Conservation (phyloP, 2,113 vertebrate species). For the Pedionomus torquatus region DNA sequence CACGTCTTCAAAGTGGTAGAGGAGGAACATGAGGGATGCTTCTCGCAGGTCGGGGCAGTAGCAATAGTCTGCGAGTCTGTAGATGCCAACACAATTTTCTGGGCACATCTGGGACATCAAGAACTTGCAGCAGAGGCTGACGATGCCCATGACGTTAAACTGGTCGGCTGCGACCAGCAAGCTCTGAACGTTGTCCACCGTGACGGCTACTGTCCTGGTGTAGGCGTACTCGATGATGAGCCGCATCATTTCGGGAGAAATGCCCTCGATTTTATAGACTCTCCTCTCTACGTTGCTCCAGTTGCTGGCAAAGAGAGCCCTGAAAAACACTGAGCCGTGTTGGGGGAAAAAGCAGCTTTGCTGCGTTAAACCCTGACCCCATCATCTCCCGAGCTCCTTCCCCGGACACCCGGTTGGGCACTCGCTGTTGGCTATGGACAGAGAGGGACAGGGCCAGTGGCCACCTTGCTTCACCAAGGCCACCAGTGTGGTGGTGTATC, state of each 20-base stretch:
- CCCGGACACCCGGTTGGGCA: neutral
- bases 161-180: neutral
- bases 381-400: neutral
- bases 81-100: neutral
- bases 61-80: neutral
- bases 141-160: neutral
- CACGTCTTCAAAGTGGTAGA: neutral
- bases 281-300: neutral
- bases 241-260: neutral
- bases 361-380: neutral
- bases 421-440: neutral
- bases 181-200: neutral
- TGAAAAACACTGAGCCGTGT: neutral
- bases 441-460: neutral
- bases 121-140: neutral
- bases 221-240: neutral
- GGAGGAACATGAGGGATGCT: neutral
- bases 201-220: neutral
- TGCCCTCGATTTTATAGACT: neutral
- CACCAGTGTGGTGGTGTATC: neutral
- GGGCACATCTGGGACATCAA: neutral
- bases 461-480: neutral
- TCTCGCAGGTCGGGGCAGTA: neutral
- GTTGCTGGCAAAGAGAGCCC: neutral
- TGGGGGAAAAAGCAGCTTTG: neutral